phyloP scores from a whole-genome alignment of 2,113 vertebrate genomes.

The Maccullochella peelii region DNA sequence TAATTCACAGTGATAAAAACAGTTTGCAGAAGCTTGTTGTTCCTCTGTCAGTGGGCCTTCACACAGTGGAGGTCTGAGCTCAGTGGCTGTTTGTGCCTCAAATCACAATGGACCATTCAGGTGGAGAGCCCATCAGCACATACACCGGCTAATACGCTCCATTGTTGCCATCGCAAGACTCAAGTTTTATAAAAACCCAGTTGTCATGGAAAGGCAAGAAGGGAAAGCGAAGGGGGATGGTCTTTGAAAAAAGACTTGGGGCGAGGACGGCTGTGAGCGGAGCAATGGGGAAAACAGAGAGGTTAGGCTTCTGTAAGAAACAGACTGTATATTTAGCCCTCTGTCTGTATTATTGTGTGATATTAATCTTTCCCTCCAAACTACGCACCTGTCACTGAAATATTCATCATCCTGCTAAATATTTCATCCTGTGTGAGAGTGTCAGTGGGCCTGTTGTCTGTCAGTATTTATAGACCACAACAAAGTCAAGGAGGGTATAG shows the following conservation, averaged over 20 bases:
- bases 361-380: slow-evolving; percentile 67
- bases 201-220: slow-evolving; percentile 44
- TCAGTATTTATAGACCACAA: slow-evolving; percentile 45
- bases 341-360: slow-evolving; percentile 32
- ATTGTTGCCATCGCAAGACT: slow-evolving; percentile 51
- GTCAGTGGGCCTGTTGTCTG: slow-evolving; percentile 43
- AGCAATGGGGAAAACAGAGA: slow-evolving; percentile 10
- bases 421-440: slow-evolving; percentile 75
- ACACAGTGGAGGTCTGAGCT: slow-evolving; percentile 55
- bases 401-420: slow-evolving; percentile 81
- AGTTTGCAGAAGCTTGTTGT: slow-evolving; percentile 36
- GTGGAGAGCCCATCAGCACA: slow-evolving; percentile 61
- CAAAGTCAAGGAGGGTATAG: slow-evolving; percentile 32
- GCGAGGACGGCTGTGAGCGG: slow-evolving; percentile 9
- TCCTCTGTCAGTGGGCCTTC: slow-evolving; percentile 24
- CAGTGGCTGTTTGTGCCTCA: slow-evolving; percentile 62
- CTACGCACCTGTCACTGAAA: slow-evolving; percentile 73
- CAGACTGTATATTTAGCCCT: slow-evolving; percentile 43
- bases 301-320: not conserved
- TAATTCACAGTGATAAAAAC: slow-evolving; percentile 31
- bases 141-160: slow-evolving; percentile 50
- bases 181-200: slow-evolving; percentile 47
- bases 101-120: slow-evolving; percentile 76
- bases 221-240: slow-evolving; percentile 1
- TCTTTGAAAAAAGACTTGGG: slow-evolving; percentile 9